Evolutionary conservation across 2,113 vertebrate genomes (phyloP), one percentile per base, ranked within the genome.

Genomic region (Paradoxurus hermaphroditus): DNA sequence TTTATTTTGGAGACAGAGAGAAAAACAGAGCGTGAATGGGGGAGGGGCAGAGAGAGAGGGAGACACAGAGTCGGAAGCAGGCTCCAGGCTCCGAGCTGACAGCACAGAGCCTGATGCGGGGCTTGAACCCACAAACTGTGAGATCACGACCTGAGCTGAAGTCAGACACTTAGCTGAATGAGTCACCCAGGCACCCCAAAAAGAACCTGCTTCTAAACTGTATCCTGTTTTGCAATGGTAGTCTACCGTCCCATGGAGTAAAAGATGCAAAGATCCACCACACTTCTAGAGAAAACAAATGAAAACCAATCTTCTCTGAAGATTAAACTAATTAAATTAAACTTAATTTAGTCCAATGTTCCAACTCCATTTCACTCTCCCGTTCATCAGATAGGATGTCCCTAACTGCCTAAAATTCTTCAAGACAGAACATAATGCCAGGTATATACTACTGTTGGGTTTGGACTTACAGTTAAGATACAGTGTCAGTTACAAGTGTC

Each of bases 391-490:
- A 49, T 0, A 14, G 4, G 10, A 11, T 10, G 39, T 41, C 72
- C 27, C n/a, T 23, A 27, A 7, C 62, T 34, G 49, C 25, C 97
- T 68, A 85, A 62, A 68, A 67, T 34, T 87, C 83, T 56, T 92
- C 21, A n/a, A 25, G 44, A 29, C 2, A 90, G 75, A 41, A 92
- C 23, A 31, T 23, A 0, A 15, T 14, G 59, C 36, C 49, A 78
- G 49, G 0, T 11, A 39, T 59, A 23, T 1, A 63, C 29, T 7
- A 4, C 41, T 39, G 49, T 84, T 36, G 44, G 21, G 68, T 15
- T 81, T 93, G 81, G 16, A 44, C 41, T 39, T 53, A 46, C 9
- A 95, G 94, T 16, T 90, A 81, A 91, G 63, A 95, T 79, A 89
- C 8, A 72, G 77, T 12, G 77, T 2, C 1, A 77, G 51, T n/a